phyloP scores from a whole-genome alignment of 2,797 vertebrate species.

The Liparis tanakae region DNA sequence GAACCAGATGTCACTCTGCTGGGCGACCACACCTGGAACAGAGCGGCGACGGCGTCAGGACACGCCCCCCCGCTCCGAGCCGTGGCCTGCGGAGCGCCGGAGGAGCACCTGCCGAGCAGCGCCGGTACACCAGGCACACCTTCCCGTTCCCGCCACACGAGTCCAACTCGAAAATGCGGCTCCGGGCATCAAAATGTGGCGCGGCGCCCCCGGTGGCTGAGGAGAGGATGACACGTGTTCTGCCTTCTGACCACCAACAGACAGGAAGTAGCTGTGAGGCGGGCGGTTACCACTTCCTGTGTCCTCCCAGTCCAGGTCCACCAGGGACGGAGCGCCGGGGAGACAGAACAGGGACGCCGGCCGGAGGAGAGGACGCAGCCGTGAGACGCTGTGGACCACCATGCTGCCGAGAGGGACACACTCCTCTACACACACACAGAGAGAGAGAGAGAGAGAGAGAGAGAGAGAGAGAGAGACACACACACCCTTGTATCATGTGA shows the following conservation, averaged over 20 bases:
- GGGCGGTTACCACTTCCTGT: slow-evolving; percentile 61
- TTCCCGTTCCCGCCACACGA: slow-evolving; percentile 92
- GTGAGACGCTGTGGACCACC: slow-evolving; percentile 89
- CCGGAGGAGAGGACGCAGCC: slow-evolving; percentile 86
- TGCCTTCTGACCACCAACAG: slow-evolving; percentile 45
- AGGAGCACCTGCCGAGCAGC: slow-evolving; percentile 85
- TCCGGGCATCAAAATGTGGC: slow-evolving; percentile 92
- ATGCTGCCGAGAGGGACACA: slow-evolving; percentile 83
- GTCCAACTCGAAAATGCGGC: slow-evolving; percentile 93
- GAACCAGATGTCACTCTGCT: slow-evolving; percentile 94
- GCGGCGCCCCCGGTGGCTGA: slow-evolving; percentile 77
- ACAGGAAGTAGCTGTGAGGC: slow-evolving; percentile 7
- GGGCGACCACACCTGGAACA: slow-evolving; percentile 80
- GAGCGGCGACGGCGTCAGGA: too few relatives aligned
- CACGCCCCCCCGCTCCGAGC: too few relatives aligned
- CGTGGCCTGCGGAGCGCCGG: too few relatives aligned
- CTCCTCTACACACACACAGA: too few relatives aligned
- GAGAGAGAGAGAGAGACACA: too few relatives aligned
- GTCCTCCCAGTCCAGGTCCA: slow-evolving; percentile 92
- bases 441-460: too few relatives aligned
- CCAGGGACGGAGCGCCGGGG: slow-evolving; percentile 90
- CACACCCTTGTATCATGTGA: too few relatives aligned
- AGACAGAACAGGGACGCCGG: slow-evolving; percentile 88
- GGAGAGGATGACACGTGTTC: slow-evolving; percentile 28
- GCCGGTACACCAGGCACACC: slow-evolving; percentile 96